phyloP scores from a whole-genome alignment of 35 echinoderm and acorn worm genomes.

The Patiria miniata region DNA sequence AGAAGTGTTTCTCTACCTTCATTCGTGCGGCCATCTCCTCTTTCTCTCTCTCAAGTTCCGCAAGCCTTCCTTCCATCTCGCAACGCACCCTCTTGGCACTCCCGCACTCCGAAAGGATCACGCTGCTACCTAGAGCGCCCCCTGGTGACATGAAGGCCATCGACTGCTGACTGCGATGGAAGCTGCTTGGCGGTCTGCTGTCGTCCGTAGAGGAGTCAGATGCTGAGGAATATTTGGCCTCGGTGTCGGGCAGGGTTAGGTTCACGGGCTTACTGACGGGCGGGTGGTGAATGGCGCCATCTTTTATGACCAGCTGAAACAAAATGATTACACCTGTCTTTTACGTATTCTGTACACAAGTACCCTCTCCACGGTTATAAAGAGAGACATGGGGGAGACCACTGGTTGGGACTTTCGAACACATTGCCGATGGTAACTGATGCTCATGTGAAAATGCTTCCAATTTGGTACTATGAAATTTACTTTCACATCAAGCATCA shows the following conservation, averaged over 20 bases:
- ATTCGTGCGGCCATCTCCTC: not conserved
- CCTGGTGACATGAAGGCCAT: not conserved
- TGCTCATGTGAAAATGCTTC: too few species aligned
- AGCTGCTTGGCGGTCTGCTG: constrained; percentile 8
- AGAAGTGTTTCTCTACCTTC: too few species aligned
- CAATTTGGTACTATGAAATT: too few species aligned
- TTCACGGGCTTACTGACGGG: not conserved
- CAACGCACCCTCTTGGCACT: not conserved
- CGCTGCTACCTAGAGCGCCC: not conserved
- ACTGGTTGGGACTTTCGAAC: not conserved
- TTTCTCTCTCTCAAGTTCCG: not conserved
- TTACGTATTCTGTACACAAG: not conserved
- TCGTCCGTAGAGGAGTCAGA: not conserved
- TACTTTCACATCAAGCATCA: too few species aligned
- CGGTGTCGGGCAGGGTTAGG: not conserved
- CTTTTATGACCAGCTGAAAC: not conserved
- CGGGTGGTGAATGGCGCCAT: not conserved
- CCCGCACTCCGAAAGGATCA: not conserved
- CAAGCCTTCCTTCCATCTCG: not conserved
- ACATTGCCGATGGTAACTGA: not conserved
- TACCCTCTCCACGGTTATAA: not conserved
- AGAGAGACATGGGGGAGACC: not conserved
- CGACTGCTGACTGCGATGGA: not conserved
- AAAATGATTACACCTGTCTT: not conserved
- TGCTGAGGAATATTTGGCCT: not conserved